Evolutionary conservation across 2,113 vertebrate species (phyloP).

Genomic region (Corapipo altera): DNA sequence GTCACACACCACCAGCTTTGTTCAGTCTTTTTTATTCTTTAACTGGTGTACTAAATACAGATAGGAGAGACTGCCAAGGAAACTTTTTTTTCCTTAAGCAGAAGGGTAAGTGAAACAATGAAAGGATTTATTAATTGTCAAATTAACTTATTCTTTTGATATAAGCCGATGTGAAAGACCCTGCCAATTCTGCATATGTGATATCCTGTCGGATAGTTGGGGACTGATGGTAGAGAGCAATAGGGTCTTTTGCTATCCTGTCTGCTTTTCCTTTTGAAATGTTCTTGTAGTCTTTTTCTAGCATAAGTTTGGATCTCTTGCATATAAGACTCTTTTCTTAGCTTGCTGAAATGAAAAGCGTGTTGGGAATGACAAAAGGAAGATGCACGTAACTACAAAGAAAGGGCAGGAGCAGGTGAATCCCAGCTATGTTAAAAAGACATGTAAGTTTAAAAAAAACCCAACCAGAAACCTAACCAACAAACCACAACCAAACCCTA

Average conservation of each 20-base stretch:
- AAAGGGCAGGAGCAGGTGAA: not conserved
- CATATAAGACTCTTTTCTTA: not conserved
- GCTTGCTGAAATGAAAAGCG: not conserved
- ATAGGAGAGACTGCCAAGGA: not conserved
- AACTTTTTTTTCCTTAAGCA: not conserved
- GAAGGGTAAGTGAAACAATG: not conserved
- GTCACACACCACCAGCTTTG: not conserved
- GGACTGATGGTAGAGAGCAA: not conserved
- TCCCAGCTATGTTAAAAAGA: not conserved
- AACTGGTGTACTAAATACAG: not conserved
- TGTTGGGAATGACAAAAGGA: not conserved
- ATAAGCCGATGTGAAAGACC: not conserved
- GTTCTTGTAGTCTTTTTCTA: not conserved
- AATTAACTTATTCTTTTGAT: not conserved
- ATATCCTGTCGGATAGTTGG: not conserved
- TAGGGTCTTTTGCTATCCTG: not conserved
- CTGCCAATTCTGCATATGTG: not conserved
- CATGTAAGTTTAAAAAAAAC: not conserved
- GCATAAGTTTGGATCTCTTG: not conserved
- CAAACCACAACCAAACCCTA: not conserved
- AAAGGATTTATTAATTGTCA: not conserved
- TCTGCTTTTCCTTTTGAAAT: not conserved
- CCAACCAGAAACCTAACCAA: not conserved
- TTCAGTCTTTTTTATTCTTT: not conserved
- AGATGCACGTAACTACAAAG: not conserved